phyloP scores from a whole-genome alignment of 2,888 invertebrate genomes.

The Hetaerina titia region DNA sequence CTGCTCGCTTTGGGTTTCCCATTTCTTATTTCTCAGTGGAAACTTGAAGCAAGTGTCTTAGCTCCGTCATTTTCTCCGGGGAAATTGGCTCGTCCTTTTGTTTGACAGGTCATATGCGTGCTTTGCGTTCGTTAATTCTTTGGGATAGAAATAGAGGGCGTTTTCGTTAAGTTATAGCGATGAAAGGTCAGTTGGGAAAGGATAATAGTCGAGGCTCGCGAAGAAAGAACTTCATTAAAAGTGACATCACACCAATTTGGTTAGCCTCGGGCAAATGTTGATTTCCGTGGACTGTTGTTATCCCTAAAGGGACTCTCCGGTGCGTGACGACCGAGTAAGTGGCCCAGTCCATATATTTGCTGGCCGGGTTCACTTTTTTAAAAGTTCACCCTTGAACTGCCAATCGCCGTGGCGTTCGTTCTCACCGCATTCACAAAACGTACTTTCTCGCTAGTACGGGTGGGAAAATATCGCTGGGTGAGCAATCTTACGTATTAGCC shows the following conservation, averaged over 20 bases:
- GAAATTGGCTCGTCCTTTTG: neutral
- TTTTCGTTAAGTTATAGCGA: neutral
- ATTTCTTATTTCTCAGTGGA: neutral
- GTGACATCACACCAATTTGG: neutral
- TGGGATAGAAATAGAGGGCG: neutral
- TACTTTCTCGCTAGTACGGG: neutral
- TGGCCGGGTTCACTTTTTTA: neutral
- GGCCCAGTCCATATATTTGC: neutral
- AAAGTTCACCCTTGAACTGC: slow-evolving; percentile 1
- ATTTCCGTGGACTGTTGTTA: neutral
- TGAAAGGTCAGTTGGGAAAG: slow-evolving; percentile 7
- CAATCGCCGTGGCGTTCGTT: neutral
- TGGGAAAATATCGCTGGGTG: too few species aligned
- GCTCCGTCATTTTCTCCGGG: neutral
- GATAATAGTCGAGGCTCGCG: neutral
- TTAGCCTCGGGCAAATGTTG: neutral
- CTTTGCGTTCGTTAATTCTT: slow-evolving; percentile 4
- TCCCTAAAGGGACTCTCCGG: neutral
- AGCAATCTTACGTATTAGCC: too few species aligned
- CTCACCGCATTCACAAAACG: neutral
- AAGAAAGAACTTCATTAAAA: slow-evolving; percentile 1
- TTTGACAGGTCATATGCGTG: neutral
- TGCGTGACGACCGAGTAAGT: slow-evolving; percentile 26
- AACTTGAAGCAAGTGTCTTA: neutral
- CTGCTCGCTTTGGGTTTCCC: neutral